Evolutionary conservation across 2,888 invertebrate genomes (phyloP), one percentile per base, ranked within the genome.

Genomic region (Brachyptera risi): DNA sequence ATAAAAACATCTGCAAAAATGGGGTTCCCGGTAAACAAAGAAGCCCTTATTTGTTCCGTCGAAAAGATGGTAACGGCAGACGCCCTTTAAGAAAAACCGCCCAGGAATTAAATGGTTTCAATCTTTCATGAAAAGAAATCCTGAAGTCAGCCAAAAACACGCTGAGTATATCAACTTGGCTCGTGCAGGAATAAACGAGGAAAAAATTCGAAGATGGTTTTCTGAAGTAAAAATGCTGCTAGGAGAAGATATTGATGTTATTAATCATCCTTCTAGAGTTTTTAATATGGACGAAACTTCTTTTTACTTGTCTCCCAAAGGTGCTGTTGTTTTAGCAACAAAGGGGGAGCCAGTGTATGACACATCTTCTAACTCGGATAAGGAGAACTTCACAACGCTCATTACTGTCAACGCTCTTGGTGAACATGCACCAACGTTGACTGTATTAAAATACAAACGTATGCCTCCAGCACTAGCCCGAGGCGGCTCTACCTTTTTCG

Each of bases 261-360:
- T n/a, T n/a, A n/a, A n/a, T n/a, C n/a, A n/a, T n/a, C n/a, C n/a
- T n/a, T n/a, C n/a, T n/a, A 4, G 51, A 19, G 35, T 51, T 5
- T 69, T 65, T 44, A 65, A 68, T 62, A 65, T 68, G 65, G 68
- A 70, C 49, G 68, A 70, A 65, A 68, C 67, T 0, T 66, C 65
- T 5, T 62, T 69, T 19, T 64, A 64, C 60, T 54, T 67, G 7
- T 27, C 42, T 50, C 65, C 67, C 56, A 65, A 61, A 35, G 67
- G 67, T 35, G 60, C 64, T 49, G 60, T 66, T 44, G 63, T 68
- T 19, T 64, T 31, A 7, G 31, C 31, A 5, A 9, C 17, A 68
- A 65, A 37, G 47, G 63, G 61, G 15, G 58, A 58, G 54, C 40
- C 42, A 17, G 61, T 63, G 1, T 66, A 58, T 26, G 35, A 35